These are phyloP conservation scores for Tenthredo amoena DNA, from an alignment of 2,888 invertebrate species.

Conservation along the genomic window DNA sequence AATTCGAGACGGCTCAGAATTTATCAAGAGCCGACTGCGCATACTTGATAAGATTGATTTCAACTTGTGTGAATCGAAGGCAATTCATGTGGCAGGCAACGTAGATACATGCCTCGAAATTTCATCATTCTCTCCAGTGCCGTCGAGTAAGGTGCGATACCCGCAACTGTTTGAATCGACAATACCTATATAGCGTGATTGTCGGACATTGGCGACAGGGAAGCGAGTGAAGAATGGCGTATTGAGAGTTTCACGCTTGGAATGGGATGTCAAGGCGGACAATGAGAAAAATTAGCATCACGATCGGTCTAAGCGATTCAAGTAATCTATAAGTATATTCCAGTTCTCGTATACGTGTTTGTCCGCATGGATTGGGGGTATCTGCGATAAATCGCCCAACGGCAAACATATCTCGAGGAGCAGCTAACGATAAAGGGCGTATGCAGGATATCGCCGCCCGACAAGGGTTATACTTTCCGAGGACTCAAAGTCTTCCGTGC, in stretches of 20 bases:
- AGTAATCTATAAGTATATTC: background rate
- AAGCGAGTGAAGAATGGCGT: background rate
- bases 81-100: conserved; percentile 14
- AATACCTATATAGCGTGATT: background rate
- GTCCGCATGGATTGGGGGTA: background rate
- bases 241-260: background rate
- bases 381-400: background rate
- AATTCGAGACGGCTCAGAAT: conserved; percentile 14
- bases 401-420: background rate
- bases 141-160: background rate
- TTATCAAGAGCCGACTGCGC: conserved; percentile 23
- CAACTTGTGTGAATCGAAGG: conserved; percentile 12
- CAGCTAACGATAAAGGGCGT: background rate
- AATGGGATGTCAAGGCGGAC: background rate
- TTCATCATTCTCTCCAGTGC: background rate
- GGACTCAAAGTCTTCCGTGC: background rate
- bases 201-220: background rate
- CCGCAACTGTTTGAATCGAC: background rate
- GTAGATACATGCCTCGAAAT: conserved; percentile 5
- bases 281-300: background rate
- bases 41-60: conserved; percentile 20
- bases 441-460: background rate
- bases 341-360: background rate
- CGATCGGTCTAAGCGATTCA: background rate
- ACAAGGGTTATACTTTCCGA: background rate